Evolutionary conservation across 1,140 invertebrate genomes (phyloP).

Genomic region (Saccostrea glomerata): DNA sequence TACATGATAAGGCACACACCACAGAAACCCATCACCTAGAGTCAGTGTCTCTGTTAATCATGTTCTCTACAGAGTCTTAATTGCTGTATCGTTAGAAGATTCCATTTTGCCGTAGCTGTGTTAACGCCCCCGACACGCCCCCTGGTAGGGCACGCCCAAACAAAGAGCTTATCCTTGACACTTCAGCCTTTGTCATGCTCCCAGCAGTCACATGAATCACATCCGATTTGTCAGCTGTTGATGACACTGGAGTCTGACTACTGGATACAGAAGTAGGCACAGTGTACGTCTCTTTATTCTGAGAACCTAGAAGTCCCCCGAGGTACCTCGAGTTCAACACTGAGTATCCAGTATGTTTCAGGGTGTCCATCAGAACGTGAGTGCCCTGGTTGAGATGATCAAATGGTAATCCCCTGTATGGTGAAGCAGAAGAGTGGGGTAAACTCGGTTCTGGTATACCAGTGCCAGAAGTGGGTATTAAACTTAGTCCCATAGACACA

Average conservation of each 20-base stretch:
- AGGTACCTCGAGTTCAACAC: slow-evolving; percentile 62
- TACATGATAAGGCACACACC: slow-evolving; percentile 24
- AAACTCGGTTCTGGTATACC: not conserved
- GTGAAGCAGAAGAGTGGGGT: not conserved
- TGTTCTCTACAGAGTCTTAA: no score
- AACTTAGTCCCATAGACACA: not conserved
- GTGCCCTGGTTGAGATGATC: slow-evolving; percentile 44
- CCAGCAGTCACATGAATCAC: not conserved
- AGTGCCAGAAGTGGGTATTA: not conserved
- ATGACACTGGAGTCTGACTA: not conserved
- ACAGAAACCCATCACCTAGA: not conserved
- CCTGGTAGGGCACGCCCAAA: slow-evolving; percentile 54
- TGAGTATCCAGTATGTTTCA: slow-evolving; percentile 70
- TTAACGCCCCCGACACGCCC: slow-evolving; percentile 70
- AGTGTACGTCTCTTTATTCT: slow-evolving; percentile 69
- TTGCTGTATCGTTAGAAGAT: not conserved
- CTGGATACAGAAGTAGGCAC: slow-evolving; percentile 56
- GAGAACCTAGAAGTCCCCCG: slow-evolving; percentile 51
- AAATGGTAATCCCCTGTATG: slow-evolving; percentile 8
- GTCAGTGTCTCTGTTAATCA: not conserved
- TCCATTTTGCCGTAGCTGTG: slow-evolving; percentile 58
- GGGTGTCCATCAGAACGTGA: slow-evolving; percentile 63
- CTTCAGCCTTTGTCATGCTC: not conserved
- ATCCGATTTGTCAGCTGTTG: slow-evolving; percentile 39
- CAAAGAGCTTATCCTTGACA: slow-evolving; percentile 46